Base-by-base conservation (phyloP, 2,888 invertebrate genomes). In the Clunio marinus region DNA sequence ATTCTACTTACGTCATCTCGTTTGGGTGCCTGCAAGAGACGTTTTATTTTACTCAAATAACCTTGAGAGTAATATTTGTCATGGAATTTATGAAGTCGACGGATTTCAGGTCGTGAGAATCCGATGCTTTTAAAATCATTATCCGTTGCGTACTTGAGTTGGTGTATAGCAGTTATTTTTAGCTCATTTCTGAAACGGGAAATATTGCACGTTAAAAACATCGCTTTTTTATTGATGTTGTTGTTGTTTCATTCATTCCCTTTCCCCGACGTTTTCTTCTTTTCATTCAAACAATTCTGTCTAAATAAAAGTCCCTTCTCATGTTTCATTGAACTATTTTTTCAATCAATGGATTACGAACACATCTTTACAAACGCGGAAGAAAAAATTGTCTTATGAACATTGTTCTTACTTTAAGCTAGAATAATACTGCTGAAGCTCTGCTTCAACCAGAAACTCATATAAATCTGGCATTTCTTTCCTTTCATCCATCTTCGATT, bases 31-130 rank as follows among this genome's bases (percentile, higher is more conserved):
- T 86, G 83, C 46, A 92, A 80, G 72, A 91, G 82, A 76, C 91
- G 94, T 80, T 91, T 94, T 74, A 97, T 88, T 80, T 94, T 96
- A 35, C 89, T 89, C 69, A 96, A 82, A 76, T 96, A 95, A 72
- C 93, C 93, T 76, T 95, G 93, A 0, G 96, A 95, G 76, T 89
- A 95, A 78, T 94, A 91, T 78, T 93, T 95, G 71, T 93, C 89
- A 77, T 93, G 97, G 76, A 88, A 93, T 80, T 96, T 96, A 75
- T 93, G 91, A 72, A 97, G 85, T 69, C 97, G 84, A 70, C 97
- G 85, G 81, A 96, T 93, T 81, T 99, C 98, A 25, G 97, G 96
- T 74, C 90, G 90, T 15, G 94, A 92, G 83, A 96, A 88, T 15
- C 97, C 97, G 74, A 99, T 89, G 73, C 91, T 90, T 68, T 84